Evolutionary conservation across 2,797 vertebrate species (phyloP).

Genomic region (Botia almorhae): DNA sequence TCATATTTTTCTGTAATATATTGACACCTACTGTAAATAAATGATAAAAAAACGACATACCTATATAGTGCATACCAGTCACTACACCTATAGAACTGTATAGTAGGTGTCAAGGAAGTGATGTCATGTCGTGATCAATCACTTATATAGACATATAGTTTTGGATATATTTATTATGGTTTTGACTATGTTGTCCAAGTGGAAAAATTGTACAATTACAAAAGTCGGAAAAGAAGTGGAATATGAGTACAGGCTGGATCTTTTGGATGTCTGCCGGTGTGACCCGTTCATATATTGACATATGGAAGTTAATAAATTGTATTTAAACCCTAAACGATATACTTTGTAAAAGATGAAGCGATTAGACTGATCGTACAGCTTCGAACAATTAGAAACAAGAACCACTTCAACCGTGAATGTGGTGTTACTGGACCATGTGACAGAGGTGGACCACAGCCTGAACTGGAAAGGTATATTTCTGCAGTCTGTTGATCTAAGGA

Average conservation of each 20-base stretch:
- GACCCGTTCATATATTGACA: not conserved
- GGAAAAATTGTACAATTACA: not conserved
- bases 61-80: not conserved
- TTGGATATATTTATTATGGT: not conserved
- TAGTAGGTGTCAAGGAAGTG: not conserved
- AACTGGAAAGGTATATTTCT: conserved; percentile 70
- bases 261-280: not conserved
- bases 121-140: not conserved
- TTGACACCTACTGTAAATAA: too few relatives aligned
- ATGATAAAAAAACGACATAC: too few relatives aligned
- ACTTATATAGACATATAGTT: not conserved
- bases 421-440: conserved; percentile 69
- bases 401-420: conserved; percentile 55
- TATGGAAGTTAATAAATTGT: not conserved
- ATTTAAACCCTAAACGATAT: not conserved
- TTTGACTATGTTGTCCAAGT: not conserved
- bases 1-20: too few relatives aligned
- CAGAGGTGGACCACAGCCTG: conserved; percentile 40
- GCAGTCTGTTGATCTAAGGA: conserved; percentile 74
- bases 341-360: not conserved
- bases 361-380: not conserved
- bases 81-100: not conserved
- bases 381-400: conserved; percentile 47
- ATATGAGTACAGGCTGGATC: not conserved
- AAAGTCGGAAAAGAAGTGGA: not conserved